These are phyloP conservation scores for Amblyraja radiata DNA, from an alignment of 2,797 vertebrate species.

Conservation along the genomic window DNA sequence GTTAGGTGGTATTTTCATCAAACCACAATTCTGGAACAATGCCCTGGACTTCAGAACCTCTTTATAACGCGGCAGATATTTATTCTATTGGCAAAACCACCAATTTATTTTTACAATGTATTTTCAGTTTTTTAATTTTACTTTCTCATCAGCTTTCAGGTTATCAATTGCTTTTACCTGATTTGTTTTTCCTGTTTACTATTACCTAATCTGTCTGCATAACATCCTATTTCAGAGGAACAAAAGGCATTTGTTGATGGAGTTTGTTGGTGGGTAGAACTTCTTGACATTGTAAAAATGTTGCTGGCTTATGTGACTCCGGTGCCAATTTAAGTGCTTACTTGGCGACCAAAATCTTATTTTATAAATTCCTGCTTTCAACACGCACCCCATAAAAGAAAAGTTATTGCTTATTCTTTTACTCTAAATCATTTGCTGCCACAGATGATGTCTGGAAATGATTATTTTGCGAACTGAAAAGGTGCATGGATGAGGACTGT, in stretches of 20 bases:
- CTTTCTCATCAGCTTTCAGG: background rate
- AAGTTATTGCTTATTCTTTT: constrained; percentile 12
- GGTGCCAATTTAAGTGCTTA: constrained; percentile 15
- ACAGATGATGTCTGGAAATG: constrained; percentile 25
- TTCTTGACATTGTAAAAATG: background rate
- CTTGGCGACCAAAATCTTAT: background rate
- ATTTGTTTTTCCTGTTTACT: background rate
- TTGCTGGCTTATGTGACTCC: constrained; percentile 2
- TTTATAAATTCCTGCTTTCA: constrained; percentile 35
- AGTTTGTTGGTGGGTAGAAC: background rate
- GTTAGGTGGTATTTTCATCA: background rate
- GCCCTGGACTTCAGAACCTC: background rate
- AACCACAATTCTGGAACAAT: background rate
- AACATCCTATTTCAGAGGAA: background rate
- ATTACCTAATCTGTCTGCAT: background rate
- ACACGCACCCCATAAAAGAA: constrained; percentile 6
- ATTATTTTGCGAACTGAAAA: constrained; percentile 12
- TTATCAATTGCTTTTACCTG: background rate
- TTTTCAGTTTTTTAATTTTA: background rate
- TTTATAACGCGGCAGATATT: background rate
- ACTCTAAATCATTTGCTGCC: background rate
- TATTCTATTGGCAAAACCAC: background rate
- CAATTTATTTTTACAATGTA: background rate
- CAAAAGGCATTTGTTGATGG: constrained; percentile 20
- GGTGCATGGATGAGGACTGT: background rate